phyloP scores from a whole-genome alignment of 2,113 vertebrate species.

The Cyphomyrus discorhynchus region DNA sequence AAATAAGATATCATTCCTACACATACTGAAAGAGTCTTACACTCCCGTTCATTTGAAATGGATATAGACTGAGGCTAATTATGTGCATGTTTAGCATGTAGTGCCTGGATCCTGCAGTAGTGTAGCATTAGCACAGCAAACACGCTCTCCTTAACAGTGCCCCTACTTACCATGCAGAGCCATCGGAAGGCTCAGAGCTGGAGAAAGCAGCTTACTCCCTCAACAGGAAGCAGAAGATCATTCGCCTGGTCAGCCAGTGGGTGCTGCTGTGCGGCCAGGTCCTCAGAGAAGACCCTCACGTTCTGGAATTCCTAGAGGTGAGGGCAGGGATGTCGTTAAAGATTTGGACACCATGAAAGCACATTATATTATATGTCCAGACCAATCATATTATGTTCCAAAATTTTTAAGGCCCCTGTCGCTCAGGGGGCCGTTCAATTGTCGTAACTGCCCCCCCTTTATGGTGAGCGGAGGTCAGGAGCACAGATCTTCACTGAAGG shows the following conservation, averaged over 20 bases:
- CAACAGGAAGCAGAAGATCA: conserved; percentile 76
- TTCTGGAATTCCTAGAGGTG: conserved; percentile 78
- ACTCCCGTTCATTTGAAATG: not conserved
- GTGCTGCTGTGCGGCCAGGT: conserved; percentile 71
- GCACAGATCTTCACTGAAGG: too few species aligned
- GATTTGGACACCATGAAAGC: too few species aligned
- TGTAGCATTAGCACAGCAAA: not conserved
- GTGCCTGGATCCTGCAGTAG: not conserved
- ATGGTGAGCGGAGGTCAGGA: not conserved
- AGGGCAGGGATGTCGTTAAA: conserved; percentile 2
- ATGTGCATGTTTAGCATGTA: not conserved
- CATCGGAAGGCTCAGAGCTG: conserved; percentile 71
- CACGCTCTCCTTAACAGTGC: conserved; percentile 60
- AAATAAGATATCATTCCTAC: not conserved
- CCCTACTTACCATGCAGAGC: conserved; percentile 73
- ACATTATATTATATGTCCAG: too few species aligned
- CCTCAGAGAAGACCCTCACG: conserved; percentile 71
- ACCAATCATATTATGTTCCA: too few species aligned
- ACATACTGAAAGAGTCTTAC: not conserved
- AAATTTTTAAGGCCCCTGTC: too few species aligned
- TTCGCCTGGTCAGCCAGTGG: conserved; percentile 81
- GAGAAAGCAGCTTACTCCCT: conserved; percentile 73
- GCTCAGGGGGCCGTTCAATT: too few species aligned
- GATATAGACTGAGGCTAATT: not conserved
- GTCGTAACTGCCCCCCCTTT: too few species aligned